Percentiles rank a stretch among this genome's conserved stretches.
These are phyloP conservation scores for Drosophila paracracens DNA, from an alignment of 2,888 invertebrate species.

Conservation along the genomic window DNA sequence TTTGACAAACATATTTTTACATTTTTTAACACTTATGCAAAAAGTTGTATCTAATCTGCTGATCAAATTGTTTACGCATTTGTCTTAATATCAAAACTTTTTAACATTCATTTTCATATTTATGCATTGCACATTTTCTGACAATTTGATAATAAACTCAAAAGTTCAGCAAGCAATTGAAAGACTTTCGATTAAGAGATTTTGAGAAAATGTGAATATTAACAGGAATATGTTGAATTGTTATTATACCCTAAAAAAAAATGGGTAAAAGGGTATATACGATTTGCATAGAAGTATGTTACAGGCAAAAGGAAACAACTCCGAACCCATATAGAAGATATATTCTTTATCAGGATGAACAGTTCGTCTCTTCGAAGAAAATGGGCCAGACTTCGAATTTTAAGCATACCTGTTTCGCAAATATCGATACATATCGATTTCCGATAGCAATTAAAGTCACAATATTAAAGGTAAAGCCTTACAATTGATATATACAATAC, in stretches of 20 bases:
- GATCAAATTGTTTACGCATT: background rate
- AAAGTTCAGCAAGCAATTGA: background rate
- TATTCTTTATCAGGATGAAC: background rate
- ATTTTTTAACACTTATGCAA: background rate
- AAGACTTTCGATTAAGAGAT: background rate
- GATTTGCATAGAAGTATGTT: background rate
- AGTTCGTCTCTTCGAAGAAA: too few species aligned
- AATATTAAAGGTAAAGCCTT: background rate
- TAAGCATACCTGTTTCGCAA: background rate
- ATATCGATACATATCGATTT: background rate
- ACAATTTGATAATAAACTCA: background rate
- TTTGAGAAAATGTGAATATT: background rate
- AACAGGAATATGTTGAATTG: background rate
- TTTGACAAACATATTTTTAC: background rate
- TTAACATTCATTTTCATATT: background rate
- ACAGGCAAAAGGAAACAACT: background rate
- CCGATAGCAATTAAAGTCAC: background rate
- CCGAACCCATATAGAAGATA: background rate
- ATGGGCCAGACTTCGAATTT: background rate
- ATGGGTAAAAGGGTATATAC: accelerated
- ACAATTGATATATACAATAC: background rate
- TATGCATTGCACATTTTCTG: background rate
- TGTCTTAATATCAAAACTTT: background rate
- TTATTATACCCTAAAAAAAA: accelerated
- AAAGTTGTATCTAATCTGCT: background rate